These are phyloP conservation scores for Xiphydria camelus DNA, from an alignment of 2,888 invertebrate species.

Conservation along the genomic window DNA sequence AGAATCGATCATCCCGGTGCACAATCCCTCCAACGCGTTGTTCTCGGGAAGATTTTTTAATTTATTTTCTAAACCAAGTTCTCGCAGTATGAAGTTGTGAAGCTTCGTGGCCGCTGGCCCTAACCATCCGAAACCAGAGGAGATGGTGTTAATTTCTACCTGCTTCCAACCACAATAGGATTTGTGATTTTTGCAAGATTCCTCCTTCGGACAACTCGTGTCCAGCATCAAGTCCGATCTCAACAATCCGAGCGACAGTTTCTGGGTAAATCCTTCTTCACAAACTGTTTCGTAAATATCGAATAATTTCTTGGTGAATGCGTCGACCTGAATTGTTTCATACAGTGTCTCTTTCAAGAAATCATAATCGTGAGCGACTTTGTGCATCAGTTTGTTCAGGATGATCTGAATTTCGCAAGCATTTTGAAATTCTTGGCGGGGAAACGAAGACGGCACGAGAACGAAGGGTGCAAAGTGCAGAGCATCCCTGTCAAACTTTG, in stretches of 20 bases:
- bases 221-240: conserved; percentile 93
- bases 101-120: conserved; percentile 79
- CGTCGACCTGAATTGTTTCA: conserved; percentile 62
- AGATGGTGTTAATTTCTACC: conserved; percentile 96
- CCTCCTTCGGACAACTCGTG: conserved; percentile 48
- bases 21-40: conserved; percentile 76
- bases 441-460: conserved; percentile 62
- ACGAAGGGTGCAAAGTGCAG: conserved; percentile 61
- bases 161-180: conserved; percentile 82
- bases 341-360: conserved; percentile 61
- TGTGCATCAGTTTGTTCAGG: conserved; percentile 63
- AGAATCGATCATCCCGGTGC: conserved; percentile 80
- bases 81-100: conserved; percentile 72
- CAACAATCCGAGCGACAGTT: conserved; percentile 71
- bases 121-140: conserved; percentile 94
- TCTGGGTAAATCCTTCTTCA: conserved; percentile 60
- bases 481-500: conserved; percentile 52
- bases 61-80: conserved; percentile 29
- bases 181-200: conserved; percentile 53
- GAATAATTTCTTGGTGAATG: conserved; percentile 62
- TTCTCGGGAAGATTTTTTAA: conserved; percentile 72
- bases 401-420: conserved; percentile 60
- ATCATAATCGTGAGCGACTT: conserved; percentile 63
- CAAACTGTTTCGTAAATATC: conserved; percentile 61
- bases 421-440: conserved; percentile 59